phyloP scores from a whole-genome alignment of 2,797 vertebrate species.

The Typhlichthys subterraneus region DNA sequence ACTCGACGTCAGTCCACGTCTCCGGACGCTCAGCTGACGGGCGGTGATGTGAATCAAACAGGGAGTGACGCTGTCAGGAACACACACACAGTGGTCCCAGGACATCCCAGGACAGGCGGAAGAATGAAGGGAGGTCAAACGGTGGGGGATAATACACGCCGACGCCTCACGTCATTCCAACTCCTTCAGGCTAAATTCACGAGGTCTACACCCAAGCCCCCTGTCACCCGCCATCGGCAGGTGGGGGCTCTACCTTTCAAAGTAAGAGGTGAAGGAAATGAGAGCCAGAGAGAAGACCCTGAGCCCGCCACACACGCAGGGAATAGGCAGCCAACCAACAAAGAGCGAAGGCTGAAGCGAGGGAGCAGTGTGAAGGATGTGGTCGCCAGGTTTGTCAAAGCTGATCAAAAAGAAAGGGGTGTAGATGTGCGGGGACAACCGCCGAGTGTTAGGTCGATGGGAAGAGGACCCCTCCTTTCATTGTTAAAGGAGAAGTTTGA shows the following conservation, averaged over 20 bases:
- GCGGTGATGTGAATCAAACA: slow-evolving; percentile 4
- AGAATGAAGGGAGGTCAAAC: slow-evolving; percentile 17
- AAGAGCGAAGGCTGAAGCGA: slow-evolving; percentile 39
- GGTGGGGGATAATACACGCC: slow-evolving; percentile 22
- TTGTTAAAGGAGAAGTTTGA: slow-evolving; percentile 85
- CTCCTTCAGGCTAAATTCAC: slow-evolving; percentile 88
- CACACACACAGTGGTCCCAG: slow-evolving; percentile 26
- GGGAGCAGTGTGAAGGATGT: slow-evolving; percentile 81
- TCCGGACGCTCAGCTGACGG: not conserved
- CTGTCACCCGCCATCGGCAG: slow-evolving; percentile 79
- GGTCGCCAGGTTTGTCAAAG: slow-evolving; percentile 81
- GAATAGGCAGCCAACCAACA: slow-evolving; percentile 43
- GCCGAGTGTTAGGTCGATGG: slow-evolving; percentile 42
- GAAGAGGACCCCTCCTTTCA: slow-evolving; percentile 70
- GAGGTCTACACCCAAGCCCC: slow-evolving; percentile 76
- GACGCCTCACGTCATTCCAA: slow-evolving; percentile 84
- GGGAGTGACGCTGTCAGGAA: slow-evolving; percentile 13
- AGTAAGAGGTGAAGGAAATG: slow-evolving; percentile 16
- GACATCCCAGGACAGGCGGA: slow-evolving; percentile 12
- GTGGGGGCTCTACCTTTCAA: slow-evolving; percentile 80
- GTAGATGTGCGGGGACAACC: slow-evolving; percentile 41
- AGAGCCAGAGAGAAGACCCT: slow-evolving; percentile 20
- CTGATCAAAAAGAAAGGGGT: slow-evolving; percentile 77
- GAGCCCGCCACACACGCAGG: slow-evolving; percentile 28
- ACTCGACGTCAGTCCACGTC: slow-evolving; percentile 16